Evolutionary conservation across 2,888 invertebrate genomes (phyloP).

Genomic region (Macropis europaea): DNA sequence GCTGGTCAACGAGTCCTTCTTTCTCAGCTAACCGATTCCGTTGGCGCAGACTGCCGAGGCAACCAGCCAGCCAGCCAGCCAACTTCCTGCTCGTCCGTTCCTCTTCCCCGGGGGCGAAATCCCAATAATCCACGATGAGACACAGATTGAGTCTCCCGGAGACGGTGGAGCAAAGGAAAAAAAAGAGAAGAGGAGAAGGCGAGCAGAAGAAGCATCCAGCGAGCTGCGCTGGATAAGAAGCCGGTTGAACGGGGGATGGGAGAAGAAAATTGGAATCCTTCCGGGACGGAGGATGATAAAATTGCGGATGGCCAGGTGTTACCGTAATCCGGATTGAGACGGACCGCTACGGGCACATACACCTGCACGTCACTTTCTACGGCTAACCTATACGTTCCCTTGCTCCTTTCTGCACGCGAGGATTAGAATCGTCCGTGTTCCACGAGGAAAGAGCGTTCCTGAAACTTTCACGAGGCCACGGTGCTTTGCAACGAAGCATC

Average conservation of each 20-base stretch:
- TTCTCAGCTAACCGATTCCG: conserved; percentile 36
- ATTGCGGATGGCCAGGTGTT: conserved; percentile 77
- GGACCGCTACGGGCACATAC: conserved; percentile 42
- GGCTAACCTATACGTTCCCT: conserved; percentile 14
- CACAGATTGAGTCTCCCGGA: conserved; percentile 76
- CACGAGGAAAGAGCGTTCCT: conserved; percentile 4
- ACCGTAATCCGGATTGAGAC: conserved; percentile 74
- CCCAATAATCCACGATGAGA: conserved; percentile 79
- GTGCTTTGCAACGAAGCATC: background rate
- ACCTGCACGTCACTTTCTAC: conserved; percentile 20
- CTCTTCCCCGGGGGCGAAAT: conserved; percentile 63
- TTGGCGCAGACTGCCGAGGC: conserved; percentile 39
- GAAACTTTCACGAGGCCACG: background rate
- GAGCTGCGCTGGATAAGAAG: conserved; percentile 32
- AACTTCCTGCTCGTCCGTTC: conserved; percentile 21
- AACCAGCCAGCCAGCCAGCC: conserved; percentile 38
- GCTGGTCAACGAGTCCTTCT: conserved; percentile 59
- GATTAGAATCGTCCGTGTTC: too few species aligned
- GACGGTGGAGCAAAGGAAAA: conserved; percentile 27
- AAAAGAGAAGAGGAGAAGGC: conserved; percentile 19
- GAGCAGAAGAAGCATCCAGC: conserved; percentile 28
- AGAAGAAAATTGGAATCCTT: conserved; percentile 78
- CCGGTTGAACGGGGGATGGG: conserved; percentile 50
- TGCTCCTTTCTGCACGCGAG: too few species aligned
- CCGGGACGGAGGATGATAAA: conserved; percentile 74